Evolutionary conservation across 2,113 vertebrate species (phyloP), one percentile per base, ranked within the genome.

Genomic region (Crotalus tigris): DNA sequence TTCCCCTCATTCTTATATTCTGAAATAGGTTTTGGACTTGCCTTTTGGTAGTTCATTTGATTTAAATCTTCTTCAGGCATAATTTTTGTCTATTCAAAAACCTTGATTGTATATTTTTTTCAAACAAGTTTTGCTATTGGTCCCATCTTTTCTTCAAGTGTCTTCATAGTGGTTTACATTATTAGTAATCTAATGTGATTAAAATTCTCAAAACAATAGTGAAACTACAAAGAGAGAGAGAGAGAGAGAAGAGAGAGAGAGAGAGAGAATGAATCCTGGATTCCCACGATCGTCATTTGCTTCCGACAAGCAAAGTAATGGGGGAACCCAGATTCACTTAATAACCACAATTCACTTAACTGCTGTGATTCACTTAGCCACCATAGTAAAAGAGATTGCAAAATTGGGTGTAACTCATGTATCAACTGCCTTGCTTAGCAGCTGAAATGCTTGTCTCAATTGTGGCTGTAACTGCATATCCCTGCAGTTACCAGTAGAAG

Each of bases 1-100:
- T 93, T 93, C 89, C 57, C 57, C 53, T 90, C 11, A 23, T 87
- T 90, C 54, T 81, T 87, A 59, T 90, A n/a, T 13, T 64, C 75
- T 61, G 55, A 87, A 61, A 54, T 54, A 54, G 19, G 46, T 29
- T 86, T 85, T 46, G 58, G 44, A 85, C 21, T 93, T 61, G 55
- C 8, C 75, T 86, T 39, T 51, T 61, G 51, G 33, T 51, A 93
- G 29, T 86, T 86, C 29, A 54, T 90, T 39, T 61, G 26, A 24
- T 23, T 85, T 51, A 58, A 58, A 81, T 49, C 11, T 24, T 9
- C 15, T 89, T 93, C 69, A 89, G 33, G 61, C n/a, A 53, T n/a
- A 49, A 69, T 51, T 90, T 64, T 0, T 19, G 39, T 86, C 46
- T 86, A 2, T n/a, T 69, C 11, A 69, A n/a, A n/a, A 69, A 69